phyloP scores from a whole-genome alignment of 2,113 vertebrate genomes.

The Thamnaconus septentrionalis region DNA sequence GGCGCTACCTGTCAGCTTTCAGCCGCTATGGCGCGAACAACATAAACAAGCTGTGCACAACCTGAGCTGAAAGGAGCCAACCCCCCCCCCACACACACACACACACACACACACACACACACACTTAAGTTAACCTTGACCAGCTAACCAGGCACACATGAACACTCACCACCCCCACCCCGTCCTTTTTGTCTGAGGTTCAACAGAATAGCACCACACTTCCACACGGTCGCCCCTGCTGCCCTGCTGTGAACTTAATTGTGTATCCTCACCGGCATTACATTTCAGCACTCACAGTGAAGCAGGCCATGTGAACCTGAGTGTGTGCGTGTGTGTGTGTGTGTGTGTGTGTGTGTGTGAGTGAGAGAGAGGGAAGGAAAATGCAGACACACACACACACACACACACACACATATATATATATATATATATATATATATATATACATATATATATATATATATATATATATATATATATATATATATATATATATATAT shows the following conservation, averaged over 20 bases:
- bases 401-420: too few species aligned
- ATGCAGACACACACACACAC: too few species aligned
- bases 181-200: conserved; percentile 44
- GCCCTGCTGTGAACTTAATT: conserved; percentile 72
- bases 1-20: too few species aligned
- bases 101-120: conserved; percentile 6
- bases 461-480: too few species aligned
- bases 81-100: background rate
- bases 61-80: background rate
- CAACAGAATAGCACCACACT: conserved; percentile 55
- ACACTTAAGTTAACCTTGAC: conserved; percentile 60
- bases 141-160: conserved; percentile 48
- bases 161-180: conserved; percentile 24
- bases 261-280: conserved; percentile 67
- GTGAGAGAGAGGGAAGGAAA: too few species aligned
- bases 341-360: background rate
- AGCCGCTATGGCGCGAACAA: background rate
- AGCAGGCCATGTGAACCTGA: conserved; percentile 61
- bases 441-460: too few species aligned
- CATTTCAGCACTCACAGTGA: conserved; percentile 66
- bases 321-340: conserved; percentile 35
- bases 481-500: too few species aligned
- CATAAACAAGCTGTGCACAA: background rate
- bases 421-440: too few species aligned
- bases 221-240: conserved; percentile 62